Evolutionary conservation across 2,113 vertebrate genomes (phyloP).

Genomic region (Apeltes quadracus): DNA sequence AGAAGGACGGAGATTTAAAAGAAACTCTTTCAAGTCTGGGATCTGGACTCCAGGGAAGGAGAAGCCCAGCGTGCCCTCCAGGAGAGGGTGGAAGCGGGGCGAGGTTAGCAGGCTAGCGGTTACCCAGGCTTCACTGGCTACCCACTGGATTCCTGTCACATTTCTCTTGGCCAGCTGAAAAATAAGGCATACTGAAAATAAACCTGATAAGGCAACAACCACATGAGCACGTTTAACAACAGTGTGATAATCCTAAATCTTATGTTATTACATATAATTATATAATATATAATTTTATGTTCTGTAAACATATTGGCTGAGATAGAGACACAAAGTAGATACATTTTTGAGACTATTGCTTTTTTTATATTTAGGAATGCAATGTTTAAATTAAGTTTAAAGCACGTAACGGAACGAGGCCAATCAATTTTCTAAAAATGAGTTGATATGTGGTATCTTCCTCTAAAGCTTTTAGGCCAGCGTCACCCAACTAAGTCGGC

Average conservation of each 20-base stretch:
- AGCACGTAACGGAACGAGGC: background rate
- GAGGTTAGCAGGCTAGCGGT: slow-evolving; percentile 71
- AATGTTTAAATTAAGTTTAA: background rate
- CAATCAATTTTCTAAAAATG: background rate
- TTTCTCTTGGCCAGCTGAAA: slow-evolving; percentile 67
- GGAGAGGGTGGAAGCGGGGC: slow-evolving; percentile 60
- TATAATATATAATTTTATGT: background rate
- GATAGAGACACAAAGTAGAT: background rate
- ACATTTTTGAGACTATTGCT: background rate
- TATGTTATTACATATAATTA: background rate
- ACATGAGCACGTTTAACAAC: background rate
- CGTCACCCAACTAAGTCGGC: background rate
- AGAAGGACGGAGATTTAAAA: slow-evolving; percentile 72
- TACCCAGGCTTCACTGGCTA: slow-evolving; percentile 79
- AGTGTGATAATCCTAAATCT: background rate
- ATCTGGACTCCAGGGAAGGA: slow-evolving; percentile 71
- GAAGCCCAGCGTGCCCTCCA: slow-evolving; percentile 78
- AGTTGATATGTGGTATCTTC: background rate
- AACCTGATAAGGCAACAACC: background rate
- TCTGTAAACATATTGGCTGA: background rate
- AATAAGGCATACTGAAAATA: background rate
- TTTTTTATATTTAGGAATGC: background rate
- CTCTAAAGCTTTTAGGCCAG: background rate
- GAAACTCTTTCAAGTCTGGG: slow-evolving; percentile 72
- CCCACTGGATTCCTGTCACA: slow-evolving; percentile 77